Base-by-base conservation (phyloP, 2,888 invertebrate genomes). In the Apoda limacodes region DNA sequence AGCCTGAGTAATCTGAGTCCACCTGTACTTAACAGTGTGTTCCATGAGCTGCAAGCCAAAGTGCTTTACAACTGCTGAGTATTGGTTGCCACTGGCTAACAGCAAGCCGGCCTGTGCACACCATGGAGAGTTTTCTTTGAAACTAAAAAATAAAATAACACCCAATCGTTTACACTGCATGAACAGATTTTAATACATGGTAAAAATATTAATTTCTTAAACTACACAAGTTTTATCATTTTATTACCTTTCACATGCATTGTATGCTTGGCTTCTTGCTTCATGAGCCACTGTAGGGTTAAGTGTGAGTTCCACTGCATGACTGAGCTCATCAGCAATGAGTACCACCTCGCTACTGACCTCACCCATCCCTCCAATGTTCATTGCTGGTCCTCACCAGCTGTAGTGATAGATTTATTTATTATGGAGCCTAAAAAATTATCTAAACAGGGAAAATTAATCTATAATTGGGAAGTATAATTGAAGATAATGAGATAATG, bases 21-120 rank as follows among this genome's bases (percentile, higher is more conserved):
- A 97, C 36, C 92, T 85, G 56, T 93, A 95, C 74, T 94, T 96
- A 14, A 96, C 90, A 30, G 92, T 92, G 55, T 96, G 91, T 61
- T 97, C 96, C 85, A 98, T 90, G 1, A 97, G 72, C 52, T 96
- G 95, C 1, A 97, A 78, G 0, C 96, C 97, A 75, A 95, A 95
- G 60, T 95, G 95, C 32, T 93, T 87, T 0, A 93, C 89, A 33
- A 92, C 86, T 20, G 90, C 85, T 5, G 90, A 89, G 54, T 88
- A 87, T 40, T 90, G 87, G 13, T 82, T 83, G 23, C 87, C 87
- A 44, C 89, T 88, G 23, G 93, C 90, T 43, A 96, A 64, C 43
- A 87, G 85, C 2, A 95, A 71, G 1, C 95, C 95, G 44, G 91
- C 93, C 59, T 93, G 92, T 4, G 93, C 92, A 75, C 95, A 94